Evolutionary conservation across 1,140 invertebrate species (phyloP), one percentile per base, ranked within the genome.

Genomic region (Temnothorax curvispinosus): DNA sequence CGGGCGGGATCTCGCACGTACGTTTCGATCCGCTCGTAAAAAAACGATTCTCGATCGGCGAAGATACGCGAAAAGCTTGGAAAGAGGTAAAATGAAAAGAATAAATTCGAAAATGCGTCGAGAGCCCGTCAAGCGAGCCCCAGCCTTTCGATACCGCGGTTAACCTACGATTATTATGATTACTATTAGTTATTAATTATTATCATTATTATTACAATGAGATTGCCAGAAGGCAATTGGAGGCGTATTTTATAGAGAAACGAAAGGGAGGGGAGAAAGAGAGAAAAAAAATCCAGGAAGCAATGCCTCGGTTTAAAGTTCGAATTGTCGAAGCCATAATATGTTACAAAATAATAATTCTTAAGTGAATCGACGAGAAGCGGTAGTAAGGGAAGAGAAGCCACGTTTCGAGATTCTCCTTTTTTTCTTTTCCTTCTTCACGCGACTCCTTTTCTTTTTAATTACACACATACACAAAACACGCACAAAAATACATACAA

Each of bases 161-260:
- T 91, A 88, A 92, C 82, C 91, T 87, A 76, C 74, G 52, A 88
- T 86, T 27, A 88, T 81, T 87, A 88, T 87, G 71, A 85, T 88
- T 89, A 82, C 56, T 84, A 87, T 85, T 82, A 74, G 52, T 67
- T 89, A 82, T 27, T 86, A 91, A 78, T 87, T 89, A 89, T 85
- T 85, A 90, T 76, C 15, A 44, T 89, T 90, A 77, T 85, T 91
- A 76, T 80, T 87, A 91, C 27, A 60, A 52, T 13, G 50, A 88
- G 71, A 87, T 89, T 89, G 85, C 87, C 76, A 89, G n/a, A 72
- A 88, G 94, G 91, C 94, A 95, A 95, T 95, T 95, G 92, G 91
- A 95, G 91, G 94, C 94, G 95, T 95, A 95, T 95, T 94, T 92
- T 88, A 91, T 89, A 93, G 92, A 92, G 76, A 80, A 90, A 78